These are phyloP conservation scores for Thymelicus acteon DNA, from an alignment of 2,888 invertebrate species.

Conservation along the genomic window DNA sequence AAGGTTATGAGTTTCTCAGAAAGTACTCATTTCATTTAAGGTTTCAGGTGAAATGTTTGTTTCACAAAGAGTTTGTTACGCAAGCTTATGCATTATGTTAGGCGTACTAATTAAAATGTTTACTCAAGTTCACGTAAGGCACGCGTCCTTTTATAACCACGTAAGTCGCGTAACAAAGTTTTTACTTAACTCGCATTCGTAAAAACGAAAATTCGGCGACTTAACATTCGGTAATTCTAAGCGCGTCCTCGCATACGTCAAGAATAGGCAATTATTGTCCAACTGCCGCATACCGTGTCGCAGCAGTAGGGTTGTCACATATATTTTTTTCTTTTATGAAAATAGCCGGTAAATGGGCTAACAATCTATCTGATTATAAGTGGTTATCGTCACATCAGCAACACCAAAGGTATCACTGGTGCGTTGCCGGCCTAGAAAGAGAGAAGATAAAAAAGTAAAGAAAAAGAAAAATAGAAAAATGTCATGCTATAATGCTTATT, in stretches of 20 bases:
- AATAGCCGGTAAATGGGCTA: too few species aligned
- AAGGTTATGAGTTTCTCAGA: neutral
- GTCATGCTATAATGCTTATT: too few species aligned
- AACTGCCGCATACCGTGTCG: conserved; percentile 37
- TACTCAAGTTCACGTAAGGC: conserved; percentile 14
- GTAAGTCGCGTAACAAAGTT: conserved; percentile 23
- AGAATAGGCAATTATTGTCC: conserved; percentile 64
- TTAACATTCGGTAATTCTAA: conserved; percentile 41
- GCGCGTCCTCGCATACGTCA: conserved; percentile 54
- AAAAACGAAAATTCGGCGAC: conserved; percentile 1
- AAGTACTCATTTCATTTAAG: neutral
- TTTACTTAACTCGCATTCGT: conserved; percentile 18
- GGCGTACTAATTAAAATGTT: conserved; percentile 27
- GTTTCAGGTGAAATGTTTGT: neutral
- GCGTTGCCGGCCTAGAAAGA: too few species aligned
- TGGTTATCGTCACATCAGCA: too few species aligned
- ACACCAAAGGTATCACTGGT: too few species aligned
- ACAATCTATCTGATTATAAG: too few species aligned
- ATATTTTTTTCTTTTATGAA: neutral
- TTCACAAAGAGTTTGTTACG: conserved; percentile 30
- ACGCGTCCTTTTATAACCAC: conserved; percentile 28
- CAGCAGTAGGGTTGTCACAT: conserved; percentile 4
- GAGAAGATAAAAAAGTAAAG: too few species aligned
- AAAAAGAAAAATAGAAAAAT: too few species aligned
- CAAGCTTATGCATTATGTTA: conserved; percentile 23